A percentile compares a stretch with the other conserved stretches of the same genome.
These are phyloP conservation scores for Carabus problematicus DNA, from an alignment of 2,888 invertebrate genomes.

Conservation along the genomic window DNA sequence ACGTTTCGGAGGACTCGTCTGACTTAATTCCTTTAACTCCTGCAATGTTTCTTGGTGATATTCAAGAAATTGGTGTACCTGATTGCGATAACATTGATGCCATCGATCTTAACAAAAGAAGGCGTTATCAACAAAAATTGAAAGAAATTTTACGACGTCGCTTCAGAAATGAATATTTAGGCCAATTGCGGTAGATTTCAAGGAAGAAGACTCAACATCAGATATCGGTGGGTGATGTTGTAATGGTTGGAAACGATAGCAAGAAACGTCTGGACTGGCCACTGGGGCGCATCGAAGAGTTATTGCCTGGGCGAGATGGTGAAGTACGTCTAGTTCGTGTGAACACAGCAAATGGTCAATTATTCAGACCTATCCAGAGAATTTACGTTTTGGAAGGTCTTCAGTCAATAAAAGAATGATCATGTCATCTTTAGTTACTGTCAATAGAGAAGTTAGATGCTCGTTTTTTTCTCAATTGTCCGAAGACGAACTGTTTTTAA, in stretches of 20 bases:
- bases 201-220: not conserved
- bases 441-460: not conserved
- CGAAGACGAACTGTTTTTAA: not conserved
- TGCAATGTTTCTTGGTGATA: slow-evolving; percentile 44
- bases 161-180: not conserved
- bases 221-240: slow-evolving; percentile 28
- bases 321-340: slow-evolving; percentile 35
- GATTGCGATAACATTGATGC: slow-evolving; percentile 35
- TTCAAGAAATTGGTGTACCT: slow-evolving; percentile 26
- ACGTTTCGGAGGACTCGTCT: slow-evolving; percentile 46
- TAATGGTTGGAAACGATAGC: slow-evolving; percentile 39
- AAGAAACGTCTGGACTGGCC: slow-evolving; percentile 40
- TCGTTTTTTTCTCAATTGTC: not conserved
- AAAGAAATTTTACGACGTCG: not conserved
- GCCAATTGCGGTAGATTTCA: not conserved
- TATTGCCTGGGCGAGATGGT: slow-evolving; percentile 32
- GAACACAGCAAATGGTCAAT: slow-evolving; percentile 29
- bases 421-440: too few species aligned
- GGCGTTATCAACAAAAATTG: not conserved
- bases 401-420: too few species aligned
- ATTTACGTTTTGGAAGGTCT: slow-evolving; percentile 36
- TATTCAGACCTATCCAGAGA: slow-evolving; percentile 37
- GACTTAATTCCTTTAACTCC: slow-evolving; percentile 46
- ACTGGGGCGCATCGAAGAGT: slow-evolving; percentile 32
- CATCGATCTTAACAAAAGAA: slow-evolving; percentile 16